Percentiles rank a stretch among this genome's conserved stretches.
Conservation (phyloP, 2,888 invertebrate species). For the Lapara coniferarum region DNA sequence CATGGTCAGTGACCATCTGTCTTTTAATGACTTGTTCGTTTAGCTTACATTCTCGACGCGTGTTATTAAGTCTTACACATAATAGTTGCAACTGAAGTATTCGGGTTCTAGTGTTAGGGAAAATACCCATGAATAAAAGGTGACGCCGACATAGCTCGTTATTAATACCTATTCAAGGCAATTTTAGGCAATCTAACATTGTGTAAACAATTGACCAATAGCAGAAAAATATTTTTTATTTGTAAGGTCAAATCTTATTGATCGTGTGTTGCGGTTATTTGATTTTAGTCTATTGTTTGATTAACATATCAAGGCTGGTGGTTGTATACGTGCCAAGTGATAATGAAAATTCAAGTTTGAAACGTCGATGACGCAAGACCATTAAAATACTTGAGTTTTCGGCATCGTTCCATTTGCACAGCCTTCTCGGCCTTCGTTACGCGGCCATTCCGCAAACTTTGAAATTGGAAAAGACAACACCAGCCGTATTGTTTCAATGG, state of each 20-base stretch:
- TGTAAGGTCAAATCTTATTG: conserved; percentile 71
- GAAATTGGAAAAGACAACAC: conserved; percentile 81
- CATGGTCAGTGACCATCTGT: conserved; percentile 22
- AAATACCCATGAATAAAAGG: background rate
- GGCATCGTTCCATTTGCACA: conserved; percentile 81
- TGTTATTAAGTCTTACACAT: background rate
- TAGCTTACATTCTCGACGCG: background rate
- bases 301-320: conserved; percentile 81
- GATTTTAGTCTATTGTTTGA: conserved; percentile 82
- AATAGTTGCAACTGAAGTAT: background rate
- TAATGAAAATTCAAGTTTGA: conserved; percentile 84
- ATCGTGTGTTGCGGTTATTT: conserved; percentile 75
- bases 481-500: conserved; percentile 80
- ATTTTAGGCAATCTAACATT: conserved; percentile 48
- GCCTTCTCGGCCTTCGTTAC: conserved; percentile 80
- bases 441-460: conserved; percentile 81
- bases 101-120: background rate
- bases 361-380: conserved; percentile 81
- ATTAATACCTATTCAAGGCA: conserved; percentile 38
- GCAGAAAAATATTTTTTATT: conserved; percentile 65
- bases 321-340: conserved; percentile 80
- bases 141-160: background rate
- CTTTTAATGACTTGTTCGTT: background rate
- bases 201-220: conserved; percentile 56
- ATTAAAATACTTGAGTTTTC: conserved; percentile 81